These are phyloP conservation scores for Camelus dromedarius DNA, from an alignment of 2,113 vertebrate genomes.

Conservation along the genomic window DNA sequence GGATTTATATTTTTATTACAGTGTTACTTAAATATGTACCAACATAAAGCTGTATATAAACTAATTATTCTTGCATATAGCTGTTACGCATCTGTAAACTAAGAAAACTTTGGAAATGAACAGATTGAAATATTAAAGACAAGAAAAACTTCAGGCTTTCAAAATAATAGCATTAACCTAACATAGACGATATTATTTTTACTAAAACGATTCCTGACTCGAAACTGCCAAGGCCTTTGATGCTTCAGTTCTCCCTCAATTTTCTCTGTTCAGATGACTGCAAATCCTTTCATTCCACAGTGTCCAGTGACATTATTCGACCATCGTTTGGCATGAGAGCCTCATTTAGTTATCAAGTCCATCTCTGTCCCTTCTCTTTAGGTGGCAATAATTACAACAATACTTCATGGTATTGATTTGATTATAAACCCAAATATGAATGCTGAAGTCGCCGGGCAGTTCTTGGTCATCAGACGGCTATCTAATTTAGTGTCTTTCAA, in stretches of 20 bases:
- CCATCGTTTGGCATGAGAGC: not conserved
- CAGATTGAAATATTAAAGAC: slow-evolving; percentile 9
- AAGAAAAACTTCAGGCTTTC: slow-evolving; percentile 3
- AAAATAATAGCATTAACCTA: not conserved
- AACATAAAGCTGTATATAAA: not conserved
- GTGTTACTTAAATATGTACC: slow-evolving; percentile 7
- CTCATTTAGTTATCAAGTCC: not conserved
- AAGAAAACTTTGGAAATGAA: not conserved
- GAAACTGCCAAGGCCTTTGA: not conserved
- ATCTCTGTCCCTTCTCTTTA: not conserved
- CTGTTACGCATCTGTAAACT: not conserved
- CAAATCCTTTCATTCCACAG: not conserved
- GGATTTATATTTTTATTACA: not conserved
- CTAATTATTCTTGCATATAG: not conserved
- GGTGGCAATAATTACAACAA: not conserved
- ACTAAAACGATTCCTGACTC: not conserved
- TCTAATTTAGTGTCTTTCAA: not conserved
- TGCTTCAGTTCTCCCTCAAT: not conserved
- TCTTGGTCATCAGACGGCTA: not conserved
- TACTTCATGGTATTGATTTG: not conserved
- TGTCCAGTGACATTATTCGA: not conserved
- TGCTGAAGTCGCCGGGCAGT: not conserved
- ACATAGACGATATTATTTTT: not conserved
- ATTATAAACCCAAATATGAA: not conserved
- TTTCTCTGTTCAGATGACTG: not conserved